phyloP scores from a whole-genome alignment of 2,888 invertebrate genomes.

The Cerastis rubricosa region DNA sequence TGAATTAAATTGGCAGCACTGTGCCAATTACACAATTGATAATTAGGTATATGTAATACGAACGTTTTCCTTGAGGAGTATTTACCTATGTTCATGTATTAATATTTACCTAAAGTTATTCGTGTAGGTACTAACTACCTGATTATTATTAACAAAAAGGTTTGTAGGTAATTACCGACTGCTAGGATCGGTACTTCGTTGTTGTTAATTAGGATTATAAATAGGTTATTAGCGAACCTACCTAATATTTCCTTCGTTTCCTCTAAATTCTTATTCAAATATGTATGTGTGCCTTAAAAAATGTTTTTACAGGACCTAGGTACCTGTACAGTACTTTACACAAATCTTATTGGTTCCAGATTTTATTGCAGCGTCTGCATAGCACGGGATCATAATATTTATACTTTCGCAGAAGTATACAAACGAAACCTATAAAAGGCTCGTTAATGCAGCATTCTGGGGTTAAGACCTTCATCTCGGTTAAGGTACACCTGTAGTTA shows the following conservation, averaged over 20 bases:
- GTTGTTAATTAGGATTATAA: not conserved
- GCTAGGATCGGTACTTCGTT: not conserved
- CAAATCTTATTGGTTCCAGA: conserved; percentile 11
- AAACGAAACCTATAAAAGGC: conserved; percentile 40
- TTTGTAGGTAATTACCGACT: not conserved
- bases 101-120: conserved; percentile 1
- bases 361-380: conserved; percentile 46
- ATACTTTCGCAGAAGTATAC: conserved; percentile 29
- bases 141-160: not conserved
- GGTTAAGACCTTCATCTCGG: conserved; percentile 51
- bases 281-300: not conserved
- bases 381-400: conserved; percentile 30
- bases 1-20: conserved; percentile 43
- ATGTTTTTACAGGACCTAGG: not conserved
- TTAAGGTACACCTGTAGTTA: conserved; percentile 47
- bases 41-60: conserved; percentile 23
- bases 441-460: conserved; percentile 40
- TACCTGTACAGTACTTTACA: not conserved
- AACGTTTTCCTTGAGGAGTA: conserved; percentile 11
- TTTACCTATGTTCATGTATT: not conserved
- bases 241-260: not conserved
- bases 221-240: not conserved
- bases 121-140: not conserved
- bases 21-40: conserved; percentile 39
- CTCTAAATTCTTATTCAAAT: not conserved